Percentiles rank a stretch among this genome's conserved stretches.
Conservation (phyloP, 2,888 invertebrate species). For the Phymatocera aterrima region DNA sequence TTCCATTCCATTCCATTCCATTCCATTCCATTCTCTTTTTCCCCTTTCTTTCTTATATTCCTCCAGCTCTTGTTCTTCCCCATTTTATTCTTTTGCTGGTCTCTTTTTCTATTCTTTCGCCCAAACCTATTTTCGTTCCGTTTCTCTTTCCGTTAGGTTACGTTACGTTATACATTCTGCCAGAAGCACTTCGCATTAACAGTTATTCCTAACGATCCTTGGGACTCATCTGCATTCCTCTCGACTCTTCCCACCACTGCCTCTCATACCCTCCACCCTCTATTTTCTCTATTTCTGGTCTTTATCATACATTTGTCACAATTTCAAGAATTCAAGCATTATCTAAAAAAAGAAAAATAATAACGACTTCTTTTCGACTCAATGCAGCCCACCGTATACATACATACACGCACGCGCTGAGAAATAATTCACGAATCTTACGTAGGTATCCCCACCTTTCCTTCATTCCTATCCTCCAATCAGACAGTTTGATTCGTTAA, state of each 20-base stretch:
- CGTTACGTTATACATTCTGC: conserved; percentile 36
- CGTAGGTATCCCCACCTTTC: too few species aligned
- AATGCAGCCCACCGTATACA: background rate
- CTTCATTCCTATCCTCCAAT: too few species aligned
- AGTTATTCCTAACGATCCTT: conserved; percentile 31
- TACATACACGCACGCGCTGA: too few species aligned
- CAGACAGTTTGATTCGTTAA: too few species aligned
- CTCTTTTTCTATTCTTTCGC: conserved; percentile 10
- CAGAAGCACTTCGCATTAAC: conserved; percentile 48
- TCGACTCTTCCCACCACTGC: background rate
- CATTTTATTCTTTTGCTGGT: background rate
- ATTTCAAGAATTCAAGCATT: background rate
- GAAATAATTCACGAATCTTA: too few species aligned
- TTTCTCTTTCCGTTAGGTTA: background rate
- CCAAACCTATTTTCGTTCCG: too few species aligned
- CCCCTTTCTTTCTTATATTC: conserved; percentile 15
- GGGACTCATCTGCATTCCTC: conserved; percentile 40
- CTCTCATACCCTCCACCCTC: background rate
- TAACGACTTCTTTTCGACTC: background rate
- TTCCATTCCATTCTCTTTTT: conserved; percentile 47
- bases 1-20: too few species aligned
- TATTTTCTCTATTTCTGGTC: too few species aligned
- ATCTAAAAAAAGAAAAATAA: background rate
- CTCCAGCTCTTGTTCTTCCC: background rate
- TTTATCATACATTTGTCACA: conserved; percentile 8